Base-by-base conservation (phyloP, 92 coral and sea anemone genomes). In the Zoanthus sansibaricus region DNA sequence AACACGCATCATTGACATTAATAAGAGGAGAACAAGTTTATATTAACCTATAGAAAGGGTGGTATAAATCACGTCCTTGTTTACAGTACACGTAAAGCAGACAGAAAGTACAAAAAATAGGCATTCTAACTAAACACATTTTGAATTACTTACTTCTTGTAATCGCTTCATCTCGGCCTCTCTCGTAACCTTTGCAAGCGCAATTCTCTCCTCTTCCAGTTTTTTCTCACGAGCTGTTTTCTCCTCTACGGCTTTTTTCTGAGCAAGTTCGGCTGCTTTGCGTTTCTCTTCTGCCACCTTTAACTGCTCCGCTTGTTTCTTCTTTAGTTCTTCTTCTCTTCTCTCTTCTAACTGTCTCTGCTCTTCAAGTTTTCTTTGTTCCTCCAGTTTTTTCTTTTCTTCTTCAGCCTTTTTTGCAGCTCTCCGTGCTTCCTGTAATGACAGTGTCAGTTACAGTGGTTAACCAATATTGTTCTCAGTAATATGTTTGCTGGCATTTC, bases 361-460 rank as follows among this genome's bases (percentile, higher is more conserved):
- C 90, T 62, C 93, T 92, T 42, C 79, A 78, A 86, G 73, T 87
- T 88, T 87, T 70, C 88, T 91, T 85, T 91, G 91, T 55, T 90
- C 95, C 82, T 87, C 92, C 20, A 84, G 80, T 90, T 87, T 92
- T 78, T 86, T 87, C 87, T 86, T 93, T 80, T 89, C 94, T 87
- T 94, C 93, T 82, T 93, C 98, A 76, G 91, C 97, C 77, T 91
- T 94, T 78, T 79, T 74, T 7, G 95, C 96, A 10, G 95, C 95
- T 72, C 85, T 75, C 68, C 95, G 45, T 55, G 98, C 98, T 86
- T 95, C 98, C 98, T 95, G 86, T 17, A 59, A 72, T 3, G 25
- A 49, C 7, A 6, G 9, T 16, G 69, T 17, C 10, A 20, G n/a
- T 62, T 62, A 5, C 31, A 61, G 18, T 62, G 31, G 30, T 49